Evolutionary conservation across 2,888 invertebrate species (phyloP), one percentile per base, ranked within the genome.

Genomic region (Exocentrus adspersus): DNA sequence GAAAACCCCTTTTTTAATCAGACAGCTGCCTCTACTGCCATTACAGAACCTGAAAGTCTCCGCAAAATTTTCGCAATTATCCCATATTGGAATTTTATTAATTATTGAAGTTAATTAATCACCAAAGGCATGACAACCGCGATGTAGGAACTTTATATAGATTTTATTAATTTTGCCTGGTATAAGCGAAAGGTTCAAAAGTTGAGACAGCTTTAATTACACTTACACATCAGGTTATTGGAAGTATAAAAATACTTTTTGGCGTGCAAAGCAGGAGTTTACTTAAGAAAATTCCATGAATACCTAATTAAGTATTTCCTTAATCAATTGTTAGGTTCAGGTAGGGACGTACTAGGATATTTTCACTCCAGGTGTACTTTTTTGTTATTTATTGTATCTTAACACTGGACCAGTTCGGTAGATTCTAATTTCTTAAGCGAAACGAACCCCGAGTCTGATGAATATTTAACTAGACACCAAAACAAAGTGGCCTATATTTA

Each of bases 1-100:
- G 37, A 1, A 37, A n/a, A 24, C 56, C 54, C 57, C 58, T 45
- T 51, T 56, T 62, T 62, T 53, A 58, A 62, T 51, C 52, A 58
- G 62, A 2, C 37, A 2, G 2, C 9, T 4, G 5, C 12, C 37
- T 12, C 12, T 24, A 5, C 37, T 2, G 37, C 4, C 37, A 37
- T 12, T 37, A 37, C 37, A 5, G 37, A 4, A 37, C 37, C n/a
- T 12, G 37, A 37, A 37, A 37, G 9, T 37, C 12, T 12, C 37
- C 37, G 37, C 12, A 12, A 37, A 37, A 37, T 37, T 37, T 37
- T 37, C 37, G 37, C 37, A 37, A n/a, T 37, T 37, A 37, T 37
- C 37, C 37, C 9, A 14, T 37, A 37, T 37, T n/a, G 37, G 37
- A 37, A 37, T 37, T 37, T 37, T 37, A 37, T 37, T 37, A 37